phyloP scores from a whole-genome alignment of 2,113 vertebrate species.

The Perca flavescens region DNA sequence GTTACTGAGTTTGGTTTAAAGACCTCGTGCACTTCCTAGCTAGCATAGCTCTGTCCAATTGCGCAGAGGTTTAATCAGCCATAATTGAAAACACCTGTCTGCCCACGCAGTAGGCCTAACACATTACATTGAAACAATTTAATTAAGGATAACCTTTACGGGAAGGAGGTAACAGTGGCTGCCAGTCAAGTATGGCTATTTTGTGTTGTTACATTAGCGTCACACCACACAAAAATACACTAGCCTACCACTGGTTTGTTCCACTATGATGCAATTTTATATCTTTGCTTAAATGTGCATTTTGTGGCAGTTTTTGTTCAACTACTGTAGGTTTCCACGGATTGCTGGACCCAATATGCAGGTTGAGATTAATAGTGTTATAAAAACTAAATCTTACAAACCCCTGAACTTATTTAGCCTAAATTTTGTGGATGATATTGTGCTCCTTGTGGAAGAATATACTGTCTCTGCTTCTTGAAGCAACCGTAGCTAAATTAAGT shows the following conservation, averaged over 20 bases:
- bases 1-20: background rate
- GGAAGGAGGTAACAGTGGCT: background rate
- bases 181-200: background rate
- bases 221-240: background rate
- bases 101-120: too few species aligned
- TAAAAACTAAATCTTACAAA: background rate
- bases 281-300: background rate
- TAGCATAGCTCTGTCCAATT: background rate
- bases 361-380: background rate
- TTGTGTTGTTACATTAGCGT: background rate
- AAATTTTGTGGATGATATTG: background rate
- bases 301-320: background rate
- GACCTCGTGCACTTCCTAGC: background rate
- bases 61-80: background rate
- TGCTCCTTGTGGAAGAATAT: background rate
- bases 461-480: background rate
- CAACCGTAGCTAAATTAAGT: constrained; percentile 11
- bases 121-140: background rate
- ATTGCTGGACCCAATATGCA: background rate
- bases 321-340: background rate
- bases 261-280: background rate
- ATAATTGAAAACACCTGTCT: constrained; percentile 4
- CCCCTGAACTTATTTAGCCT: background rate
- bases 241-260: background rate
- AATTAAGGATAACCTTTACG: too few species aligned